Evolutionary conservation across 2,797 vertebrate species (phyloP), one percentile per base, ranked within the genome.

Genomic region (Pelochelys cantorii): DNA sequence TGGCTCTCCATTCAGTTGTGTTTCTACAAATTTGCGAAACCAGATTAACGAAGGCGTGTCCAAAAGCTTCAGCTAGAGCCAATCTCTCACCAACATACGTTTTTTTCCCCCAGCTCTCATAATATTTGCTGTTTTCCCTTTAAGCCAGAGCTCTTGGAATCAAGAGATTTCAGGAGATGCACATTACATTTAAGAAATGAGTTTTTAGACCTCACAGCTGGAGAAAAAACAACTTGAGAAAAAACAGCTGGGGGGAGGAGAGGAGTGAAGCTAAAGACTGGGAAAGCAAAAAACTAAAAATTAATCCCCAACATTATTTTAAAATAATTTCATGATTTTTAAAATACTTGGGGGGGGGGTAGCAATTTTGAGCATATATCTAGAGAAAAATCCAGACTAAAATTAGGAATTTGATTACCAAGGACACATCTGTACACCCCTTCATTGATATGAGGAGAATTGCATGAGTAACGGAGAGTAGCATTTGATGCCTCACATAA

Each of bases 401-500:
- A 8, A 18, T 59, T 83, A 79, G 13, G 92, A 79, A 87, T 78
- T 85, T 78, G 90, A 91, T 65, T 83, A 42, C 7, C 42, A 85
- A 86, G 90, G 91, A 83, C 89, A 78, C 0, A 78, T 31, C 93
- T 85, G 83, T 78, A 90, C 81, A 93, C 74, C 92, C 8, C 23
- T 23, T 79, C 14, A 96, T 81, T 60, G 91, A 95, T 93, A 94
- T 95, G 92, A 92, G 78, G 82, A 92, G 81, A 97, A 93, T 88
- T 96, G 90, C 90, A 85, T 71, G 59, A 68, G 79, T 92, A 96
- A 95, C 94, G 85, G 88, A 87, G 88, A 95, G 95, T 88, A 95
- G 93, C 95, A 91, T 91, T 88, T 96, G 89, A 97, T 92, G 85
- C 88, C 65, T 90, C 92, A 84, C 79, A 81, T 60, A 68, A 80